Base-by-base conservation (phyloP, 1,140 invertebrate genomes). In the Drosophila insularis region DNA sequence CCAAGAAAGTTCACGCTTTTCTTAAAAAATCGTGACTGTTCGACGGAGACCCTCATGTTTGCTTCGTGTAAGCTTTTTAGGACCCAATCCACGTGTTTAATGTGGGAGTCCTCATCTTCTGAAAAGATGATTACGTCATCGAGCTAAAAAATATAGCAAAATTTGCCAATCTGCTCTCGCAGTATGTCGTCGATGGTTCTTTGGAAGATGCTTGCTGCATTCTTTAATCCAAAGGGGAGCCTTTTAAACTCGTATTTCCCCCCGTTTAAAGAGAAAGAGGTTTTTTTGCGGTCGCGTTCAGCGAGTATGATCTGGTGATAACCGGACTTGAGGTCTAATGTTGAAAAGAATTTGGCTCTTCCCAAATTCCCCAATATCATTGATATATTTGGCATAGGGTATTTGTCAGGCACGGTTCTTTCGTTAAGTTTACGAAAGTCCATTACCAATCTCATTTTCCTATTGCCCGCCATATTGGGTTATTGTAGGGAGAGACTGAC, bases 21-120 rank as follows among this genome's bases (percentile, higher is more conserved):
- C 58, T 39, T 58, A 21, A 71, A 71, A 37, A 2, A 71, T 63
- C 46, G 61, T 60, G 31, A 54, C 62, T 4, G 61, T 35, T 63
- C 69, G 35, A 65, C 56, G 11, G 63, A 31, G 8, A 71, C 35
- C 56, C 63, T 60, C 39, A 32, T 27, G 27, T 27, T 27, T 27
- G 27, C 27, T 27, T 27, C 5, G 27, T 27, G 27, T 27, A 27
- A 27, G 27, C 35, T n/a, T 35, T 35, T 35, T 35, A 35, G 32
- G 32, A 35, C 32, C 8, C 8, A 35, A 35, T 11, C 32, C 8
- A 35, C 32, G 32, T 35, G 32, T 35, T 35, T 35, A 27, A 27
- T 27, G 27, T 27, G 27, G 27, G 27, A 27, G 5, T 27, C 5
- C 27, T 27, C 27, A 27, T 27, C 27, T 27, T 27, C 27, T 27